Evolutionary conservation across 2,797 vertebrate species (phyloP), one percentile per base, ranked within the genome.

Genomic region (Threskiornis aethiopicus): DNA sequence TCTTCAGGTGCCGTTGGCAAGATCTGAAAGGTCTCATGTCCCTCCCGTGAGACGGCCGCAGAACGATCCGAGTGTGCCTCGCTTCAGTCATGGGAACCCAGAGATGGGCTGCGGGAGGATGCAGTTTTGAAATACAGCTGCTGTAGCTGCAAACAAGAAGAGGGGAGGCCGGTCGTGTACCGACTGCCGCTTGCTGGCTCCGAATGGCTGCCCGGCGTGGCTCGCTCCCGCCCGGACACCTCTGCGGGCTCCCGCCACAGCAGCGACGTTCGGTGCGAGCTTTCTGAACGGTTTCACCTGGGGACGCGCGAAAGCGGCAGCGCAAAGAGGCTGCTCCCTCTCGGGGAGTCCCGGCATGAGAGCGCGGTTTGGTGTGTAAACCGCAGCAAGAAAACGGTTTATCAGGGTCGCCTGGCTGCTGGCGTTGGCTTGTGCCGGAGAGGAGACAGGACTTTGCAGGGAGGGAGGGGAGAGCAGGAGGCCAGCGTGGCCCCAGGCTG

Each of bases 1-100:
- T 76, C 71, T 89, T 70, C 89, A 72, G 75, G 91, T 86, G 86
- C 77, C 84, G 84, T 49, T 89, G 86, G 81, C 87, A 83, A 42
- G 71, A 55, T 44, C 84, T 79, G 26, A 65, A 95, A 89, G 87
- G 84, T 89, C 89, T 91, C 16, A 3, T 25, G 70, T 86, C 85
- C 70, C 62, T 91, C 66, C 22, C 20, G 91, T 79, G 87, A 35
- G 81, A 12, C 6, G 66, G 51, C 83, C 39, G 82, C 64, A 26
- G 83, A 44, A 65, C 10, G 49, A 21, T 35, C 49, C 29, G 61
- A 29, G 80, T 5, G 72, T 8, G 73, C 66, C 61, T 35, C 11
- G 49, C 75, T 65, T 39, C 33, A 54, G 9, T 3, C 9, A 8
- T 16, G 5, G 58, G 58, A 47, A 14, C 46, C 5, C 28, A 1